phyloP scores from a whole-genome alignment of 2,797 vertebrate species.

The Dryobates pubescens region DNA sequence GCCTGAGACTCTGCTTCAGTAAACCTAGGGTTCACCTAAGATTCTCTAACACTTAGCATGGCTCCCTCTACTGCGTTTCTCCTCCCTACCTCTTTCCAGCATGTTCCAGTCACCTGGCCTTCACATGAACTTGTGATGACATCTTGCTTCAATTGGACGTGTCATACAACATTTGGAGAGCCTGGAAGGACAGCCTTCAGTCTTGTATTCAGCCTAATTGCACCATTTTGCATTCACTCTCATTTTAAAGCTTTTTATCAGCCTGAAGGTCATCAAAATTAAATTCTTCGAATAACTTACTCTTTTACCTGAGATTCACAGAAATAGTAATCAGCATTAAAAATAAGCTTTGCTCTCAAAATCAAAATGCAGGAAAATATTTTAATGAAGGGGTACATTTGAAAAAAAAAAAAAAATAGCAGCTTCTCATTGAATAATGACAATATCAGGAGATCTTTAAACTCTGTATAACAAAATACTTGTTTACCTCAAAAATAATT shows the following conservation, averaged over 20 bases:
- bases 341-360: background rate
- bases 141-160: background rate
- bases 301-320: slow-evolving; percentile 43
- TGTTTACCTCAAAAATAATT: slow-evolving; percentile 15
- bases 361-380: slow-evolving; percentile 20
- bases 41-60: background rate
- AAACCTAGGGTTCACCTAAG: too few species aligned
- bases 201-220: background rate
- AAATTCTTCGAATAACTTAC: slow-evolving; percentile 21
- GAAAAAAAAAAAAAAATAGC: background rate
- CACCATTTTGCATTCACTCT: background rate
- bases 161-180: background rate
- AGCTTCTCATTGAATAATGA: slow-evolving; percentile 2
- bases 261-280: slow-evolving; percentile 11
- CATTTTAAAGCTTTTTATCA: slow-evolving; percentile 35
- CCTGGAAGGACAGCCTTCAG: background rate
- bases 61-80: background rate
- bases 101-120: background rate
- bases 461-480: slow-evolving; percentile 32
- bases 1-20: too few species aligned
- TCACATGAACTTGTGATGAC: background rate
- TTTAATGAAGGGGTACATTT: slow-evolving; percentile 35
- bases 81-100: background rate
- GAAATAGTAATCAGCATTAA: slow-evolving; percentile 43
- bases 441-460: slow-evolving; percentile 1